These are phyloP conservation scores for Mareca strepera DNA, from an alignment of 2,797 vertebrate genomes.

Conservation along the genomic window DNA sequence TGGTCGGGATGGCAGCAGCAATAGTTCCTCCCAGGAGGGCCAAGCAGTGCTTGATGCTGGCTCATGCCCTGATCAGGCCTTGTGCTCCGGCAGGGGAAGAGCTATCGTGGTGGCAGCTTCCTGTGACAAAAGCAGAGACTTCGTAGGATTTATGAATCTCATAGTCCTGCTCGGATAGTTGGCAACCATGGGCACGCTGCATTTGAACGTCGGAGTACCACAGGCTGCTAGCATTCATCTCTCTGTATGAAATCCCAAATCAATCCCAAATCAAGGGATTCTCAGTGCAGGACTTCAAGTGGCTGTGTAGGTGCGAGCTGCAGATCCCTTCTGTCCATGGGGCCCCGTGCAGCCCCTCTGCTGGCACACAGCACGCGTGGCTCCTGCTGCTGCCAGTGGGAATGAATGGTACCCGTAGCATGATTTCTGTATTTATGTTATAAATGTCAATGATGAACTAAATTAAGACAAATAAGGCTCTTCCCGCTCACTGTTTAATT, in stretches of 20 bases:
- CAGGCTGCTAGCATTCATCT: not conserved
- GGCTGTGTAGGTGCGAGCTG: not conserved
- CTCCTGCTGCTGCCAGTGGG: not conserved
- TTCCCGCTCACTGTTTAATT: slow-evolving; percentile 7
- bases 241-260: rapidly evolving
- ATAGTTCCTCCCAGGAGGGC: not conserved
- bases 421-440: slow-evolving; percentile 34
- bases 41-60: not conserved
- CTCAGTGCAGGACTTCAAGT: rapidly evolving
- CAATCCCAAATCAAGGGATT: rapidly evolving
- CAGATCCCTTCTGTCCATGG: not conserved
- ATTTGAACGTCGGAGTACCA: not conserved
- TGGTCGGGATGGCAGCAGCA: not conserved
- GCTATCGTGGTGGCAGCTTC: not conserved
- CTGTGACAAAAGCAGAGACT: rapidly evolving
- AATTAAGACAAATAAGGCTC: slow-evolving; percentile 39
- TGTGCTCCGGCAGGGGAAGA: not conserved
- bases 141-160: rapidly evolving
- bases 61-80: rapidly evolving
- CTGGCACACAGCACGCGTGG: rapidly evolving
- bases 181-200: rapidly evolving
- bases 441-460: slow-evolving; percentile 20
- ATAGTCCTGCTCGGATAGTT: not conserved
- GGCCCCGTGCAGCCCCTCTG: not conserved
- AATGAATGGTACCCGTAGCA: not conserved